Evolutionary conservation across 2,113 vertebrate genomes (phyloP), one percentile per base, ranked within the genome.

Genomic region (Apteryx mantelli): DNA sequence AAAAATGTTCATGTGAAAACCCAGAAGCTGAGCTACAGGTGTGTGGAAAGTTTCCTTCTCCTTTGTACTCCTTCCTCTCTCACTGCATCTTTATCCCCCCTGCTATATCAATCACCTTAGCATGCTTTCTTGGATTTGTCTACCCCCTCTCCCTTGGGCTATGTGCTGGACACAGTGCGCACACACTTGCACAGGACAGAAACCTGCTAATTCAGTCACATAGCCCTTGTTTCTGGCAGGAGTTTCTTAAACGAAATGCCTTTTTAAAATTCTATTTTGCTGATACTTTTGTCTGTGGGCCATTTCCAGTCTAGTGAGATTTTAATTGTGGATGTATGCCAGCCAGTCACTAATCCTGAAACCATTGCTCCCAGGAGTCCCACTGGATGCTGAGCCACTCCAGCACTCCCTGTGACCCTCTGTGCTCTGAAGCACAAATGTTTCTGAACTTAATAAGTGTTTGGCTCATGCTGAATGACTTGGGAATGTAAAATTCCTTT

Each of bases 21-120:
- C 40, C 98, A 99, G 97, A 99, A 98, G 97, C 97, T 99, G 50
- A 98, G 94, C 38, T 98, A 99, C 97, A 99, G 98, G 99, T 99
- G 95, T 13, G 93, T 97, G 80, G 40, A 42, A 94, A 48, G 65
- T 65, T 70, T 71, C 19, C 58, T 94, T 91, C 55, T 95, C 40
- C 52, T 88, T 71, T 18, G 6, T 74, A 25, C 32, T 86, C 66
- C 40, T 85, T 64, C 56, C 0, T 0, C 26, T 77, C 26, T 82
- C 7, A 5, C 26, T 80, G 42, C 34, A 24, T 73, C 52, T 75
- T 75, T 38, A 8, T 53, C 77, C 9, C n/a, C 74, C 18, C 75
- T 26, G 17, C 53, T 84, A 5, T 32, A 16, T 19, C 58, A 50
- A 17, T 55, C 38, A 53, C 20, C 9, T 26, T 26, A 74, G 10